These are phyloP conservation scores for Hypselothyrea guttata DNA, from an alignment of 2,888 invertebrate genomes.

Conservation along the genomic window DNA sequence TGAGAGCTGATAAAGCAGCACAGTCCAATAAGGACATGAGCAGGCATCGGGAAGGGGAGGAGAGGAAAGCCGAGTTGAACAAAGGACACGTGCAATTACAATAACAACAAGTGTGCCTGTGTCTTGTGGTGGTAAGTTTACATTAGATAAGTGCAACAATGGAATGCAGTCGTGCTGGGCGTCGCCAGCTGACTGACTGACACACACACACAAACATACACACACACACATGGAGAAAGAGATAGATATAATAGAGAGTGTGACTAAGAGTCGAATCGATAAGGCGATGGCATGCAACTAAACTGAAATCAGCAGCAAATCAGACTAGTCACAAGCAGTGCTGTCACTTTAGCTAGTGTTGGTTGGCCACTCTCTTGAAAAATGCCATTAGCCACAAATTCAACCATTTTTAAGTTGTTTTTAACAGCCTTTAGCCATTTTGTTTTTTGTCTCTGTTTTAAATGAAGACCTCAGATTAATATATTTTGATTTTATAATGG, in stretches of 20 bases:
- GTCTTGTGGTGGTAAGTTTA: conserved; percentile 20
- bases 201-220: conserved; percentile 49
- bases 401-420: too few species aligned
- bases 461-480: too few species aligned
- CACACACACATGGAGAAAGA: conserved; percentile 1
- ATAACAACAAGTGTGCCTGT: conserved; percentile 51
- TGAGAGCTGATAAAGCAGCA: conserved; percentile 36
- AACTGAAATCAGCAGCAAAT: too few species aligned
- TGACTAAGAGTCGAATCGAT: conserved; percentile 53
- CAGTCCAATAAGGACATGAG: too few species aligned
- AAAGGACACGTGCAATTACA: conserved; percentile 46
- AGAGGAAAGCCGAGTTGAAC: conserved; percentile 2
- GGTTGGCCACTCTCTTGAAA: too few species aligned
- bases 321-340: too few species aligned
- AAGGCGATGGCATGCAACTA: conserved; percentile 49
- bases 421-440: too few species aligned
- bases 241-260: too few species aligned
- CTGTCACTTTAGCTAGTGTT: too few species aligned
- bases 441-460: too few species aligned
- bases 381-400: too few species aligned
- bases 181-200: conserved; percentile 60
- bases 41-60: neutral
- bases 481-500: too few species aligned
- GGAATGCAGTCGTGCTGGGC: conserved; percentile 41
- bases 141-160: conserved; percentile 52